Conservation (phyloP, 2,888 invertebrate species). For the Rambutsinella grinnellia region DNA sequence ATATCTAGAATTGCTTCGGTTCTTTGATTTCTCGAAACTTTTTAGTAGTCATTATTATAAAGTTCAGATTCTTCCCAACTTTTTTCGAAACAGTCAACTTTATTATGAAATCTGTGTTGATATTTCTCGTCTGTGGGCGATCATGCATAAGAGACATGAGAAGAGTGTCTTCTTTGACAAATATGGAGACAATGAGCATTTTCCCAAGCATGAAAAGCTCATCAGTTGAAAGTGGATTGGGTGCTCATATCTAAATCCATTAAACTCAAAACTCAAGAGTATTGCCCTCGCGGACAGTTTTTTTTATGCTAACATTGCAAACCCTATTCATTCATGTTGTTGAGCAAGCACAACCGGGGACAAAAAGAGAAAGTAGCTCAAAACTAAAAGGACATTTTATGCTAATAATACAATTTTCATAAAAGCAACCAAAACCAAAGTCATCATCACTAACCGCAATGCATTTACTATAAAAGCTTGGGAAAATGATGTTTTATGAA, state of each 20-base stretch:
- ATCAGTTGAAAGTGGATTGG: too few relatives aligned
- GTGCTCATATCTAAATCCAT: constrained; percentile 15
- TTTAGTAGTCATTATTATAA: too few relatives aligned
- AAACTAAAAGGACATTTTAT: background rate
- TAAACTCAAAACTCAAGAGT: too few relatives aligned
- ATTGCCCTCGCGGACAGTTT: too few relatives aligned
- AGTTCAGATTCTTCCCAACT: too few relatives aligned
- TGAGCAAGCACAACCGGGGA: constrained; percentile 20
- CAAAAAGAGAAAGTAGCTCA: background rate
- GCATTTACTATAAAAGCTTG: background rate
- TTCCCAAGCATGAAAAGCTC: too few relatives aligned
- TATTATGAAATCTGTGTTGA: too few relatives aligned
- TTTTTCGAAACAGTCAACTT: too few relatives aligned
- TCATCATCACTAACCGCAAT: background rate
- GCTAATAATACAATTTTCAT: constrained; percentile 10
- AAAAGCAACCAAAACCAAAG: background rate
- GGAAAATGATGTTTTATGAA: constrained; percentile 10
- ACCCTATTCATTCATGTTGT: constrained; percentile 19
- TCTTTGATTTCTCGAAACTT: too few relatives aligned
- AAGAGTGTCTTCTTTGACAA: background rate
- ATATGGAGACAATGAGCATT: background rate
- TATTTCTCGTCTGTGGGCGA: background rate
- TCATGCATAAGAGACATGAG: background rate
- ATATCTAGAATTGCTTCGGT: too few relatives aligned
- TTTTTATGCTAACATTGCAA: constrained; percentile 39